phyloP scores from a whole-genome alignment of 1,140 invertebrate species.

The Gonioctena quinquepunctata region DNA sequence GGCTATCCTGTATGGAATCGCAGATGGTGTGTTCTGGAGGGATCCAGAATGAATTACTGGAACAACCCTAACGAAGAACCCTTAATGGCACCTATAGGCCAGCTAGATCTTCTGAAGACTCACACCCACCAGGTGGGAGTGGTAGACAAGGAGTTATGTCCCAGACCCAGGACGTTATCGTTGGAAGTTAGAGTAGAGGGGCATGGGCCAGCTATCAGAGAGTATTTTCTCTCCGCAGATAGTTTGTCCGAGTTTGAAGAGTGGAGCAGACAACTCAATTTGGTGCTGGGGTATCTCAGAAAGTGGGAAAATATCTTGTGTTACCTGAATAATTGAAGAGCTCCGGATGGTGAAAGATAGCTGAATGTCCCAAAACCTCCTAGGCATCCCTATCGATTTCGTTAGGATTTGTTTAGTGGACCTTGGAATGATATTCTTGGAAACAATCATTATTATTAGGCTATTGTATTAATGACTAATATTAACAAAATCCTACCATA shows the following conservation, averaged over 20 bases:
- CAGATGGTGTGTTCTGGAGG: constrained; percentile 17
- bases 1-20: constrained; percentile 27
- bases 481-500: too few relatives aligned
- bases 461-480: too few relatives aligned
- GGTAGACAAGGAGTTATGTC: background rate
- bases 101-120: background rate
- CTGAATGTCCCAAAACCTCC: too few relatives aligned
- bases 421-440: too few relatives aligned
- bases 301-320: too few relatives aligned
- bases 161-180: background rate
- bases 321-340: too few relatives aligned
- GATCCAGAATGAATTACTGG: background rate
- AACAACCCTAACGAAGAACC: background rate
- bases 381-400: too few relatives aligned
- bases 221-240: background rate
- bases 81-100: background rate
- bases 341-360: too few relatives aligned
- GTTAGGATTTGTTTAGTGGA: too few relatives aligned
- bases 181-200: background rate
- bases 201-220: background rate
- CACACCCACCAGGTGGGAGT: background rate
- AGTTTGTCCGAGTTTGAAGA: background rate
- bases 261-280: background rate
- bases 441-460: too few relatives aligned
- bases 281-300: background rate